Conservation (phyloP, 2,888 invertebrate species). For the Lumbricus terrestris region DNA sequence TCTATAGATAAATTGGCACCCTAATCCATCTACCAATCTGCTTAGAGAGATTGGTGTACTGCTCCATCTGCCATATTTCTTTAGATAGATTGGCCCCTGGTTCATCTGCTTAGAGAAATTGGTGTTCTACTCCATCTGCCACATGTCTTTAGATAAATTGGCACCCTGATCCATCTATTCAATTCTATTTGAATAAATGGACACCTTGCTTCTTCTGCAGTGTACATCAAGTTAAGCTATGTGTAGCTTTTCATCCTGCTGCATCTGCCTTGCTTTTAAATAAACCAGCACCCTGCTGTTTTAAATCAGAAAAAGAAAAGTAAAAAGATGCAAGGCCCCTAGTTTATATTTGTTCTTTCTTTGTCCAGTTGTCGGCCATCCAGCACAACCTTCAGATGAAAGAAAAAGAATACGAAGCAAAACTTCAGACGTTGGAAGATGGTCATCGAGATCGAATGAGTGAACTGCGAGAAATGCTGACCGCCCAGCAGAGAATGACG, state of each 20-base stretch:
- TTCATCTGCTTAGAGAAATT: background rate
- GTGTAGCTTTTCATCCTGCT: too few species aligned
- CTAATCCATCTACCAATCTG: background rate
- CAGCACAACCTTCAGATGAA: conserved; percentile 42
- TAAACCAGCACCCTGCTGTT: too few species aligned
- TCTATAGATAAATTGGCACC: background rate
- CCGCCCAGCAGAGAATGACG: conserved; percentile 55
- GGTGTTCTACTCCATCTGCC: too few species aligned
- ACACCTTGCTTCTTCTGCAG: too few species aligned
- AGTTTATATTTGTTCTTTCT: background rate
- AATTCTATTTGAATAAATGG: background rate
- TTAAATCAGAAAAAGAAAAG: too few species aligned
- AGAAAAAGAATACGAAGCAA: conserved; percentile 50
- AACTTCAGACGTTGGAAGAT: conserved; percentile 53
- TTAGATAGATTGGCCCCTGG: background rate
- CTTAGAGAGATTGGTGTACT: background rate
- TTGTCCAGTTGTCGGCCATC: background rate
- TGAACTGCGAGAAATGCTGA: conserved; percentile 51
- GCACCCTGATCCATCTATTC: too few species aligned
- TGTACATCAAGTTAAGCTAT: too few species aligned
- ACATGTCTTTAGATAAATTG: background rate
- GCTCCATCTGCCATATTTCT: background rate
- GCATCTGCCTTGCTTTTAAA: too few species aligned
- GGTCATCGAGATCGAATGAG: conserved; percentile 47
- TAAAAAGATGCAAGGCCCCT: background rate